Conservation (phyloP, 2,888 invertebrate species). For the Hydraecia micacea region DNA sequence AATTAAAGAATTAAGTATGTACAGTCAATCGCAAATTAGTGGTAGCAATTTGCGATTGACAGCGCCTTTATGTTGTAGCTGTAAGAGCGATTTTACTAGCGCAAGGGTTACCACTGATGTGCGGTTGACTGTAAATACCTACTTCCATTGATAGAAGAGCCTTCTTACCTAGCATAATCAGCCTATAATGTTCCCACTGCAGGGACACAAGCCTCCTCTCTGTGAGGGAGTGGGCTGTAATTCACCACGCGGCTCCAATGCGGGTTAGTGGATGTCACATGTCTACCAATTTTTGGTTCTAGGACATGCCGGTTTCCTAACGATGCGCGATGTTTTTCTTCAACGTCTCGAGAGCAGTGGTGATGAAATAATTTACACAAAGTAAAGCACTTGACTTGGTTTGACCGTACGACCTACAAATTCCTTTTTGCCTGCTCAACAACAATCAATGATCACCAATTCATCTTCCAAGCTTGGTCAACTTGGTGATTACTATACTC, state of each 20-base stretch:
- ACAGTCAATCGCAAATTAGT: not conserved
- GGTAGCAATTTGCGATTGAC: not conserved
- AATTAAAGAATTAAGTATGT: not conserved
- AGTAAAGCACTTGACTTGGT: not conserved
- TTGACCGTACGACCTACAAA: not conserved
- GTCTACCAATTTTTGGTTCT: no score
- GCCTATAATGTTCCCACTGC: no score
- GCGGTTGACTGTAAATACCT: not conserved
- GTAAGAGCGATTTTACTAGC: not conserved
- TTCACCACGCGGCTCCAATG: no score
- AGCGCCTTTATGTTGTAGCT: not conserved
- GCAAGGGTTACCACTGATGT: no score
- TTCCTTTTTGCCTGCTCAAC: not conserved
- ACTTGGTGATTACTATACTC: not conserved
- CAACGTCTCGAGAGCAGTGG: no score
- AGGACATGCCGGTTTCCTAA: no score
- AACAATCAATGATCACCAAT: not conserved
- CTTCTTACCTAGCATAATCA: not conserved
- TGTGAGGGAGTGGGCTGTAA: no score
- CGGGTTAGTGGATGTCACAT: no score
- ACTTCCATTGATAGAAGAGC: not conserved
- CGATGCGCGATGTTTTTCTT: no score
- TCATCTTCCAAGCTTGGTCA: not conserved
- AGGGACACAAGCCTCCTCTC: no score
- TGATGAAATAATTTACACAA: no score